Evolutionary conservation across 2,888 invertebrate genomes (phyloP).

Genomic region (Euzetes globulus): DNA sequence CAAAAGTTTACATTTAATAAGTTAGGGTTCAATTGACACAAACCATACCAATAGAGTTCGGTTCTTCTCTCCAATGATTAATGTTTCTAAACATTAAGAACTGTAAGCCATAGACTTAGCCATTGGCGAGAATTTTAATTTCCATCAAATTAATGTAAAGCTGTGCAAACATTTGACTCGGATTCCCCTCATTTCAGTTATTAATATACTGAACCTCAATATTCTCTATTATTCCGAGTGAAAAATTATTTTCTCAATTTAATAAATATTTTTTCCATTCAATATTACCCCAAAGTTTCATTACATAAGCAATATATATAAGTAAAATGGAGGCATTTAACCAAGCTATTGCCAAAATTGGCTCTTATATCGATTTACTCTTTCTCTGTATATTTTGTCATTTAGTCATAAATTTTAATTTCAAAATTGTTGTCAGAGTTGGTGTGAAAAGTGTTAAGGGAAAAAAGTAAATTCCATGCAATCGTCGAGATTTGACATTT

Average conservation of each 20-base stretch:
- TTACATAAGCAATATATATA: no score
- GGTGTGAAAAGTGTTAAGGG: no score
- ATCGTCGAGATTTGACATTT: neutral
- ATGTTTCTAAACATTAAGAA: neutral
- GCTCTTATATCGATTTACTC: no score
- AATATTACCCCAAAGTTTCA: no score
- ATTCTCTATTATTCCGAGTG: neutral
- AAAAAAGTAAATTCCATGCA: no score
- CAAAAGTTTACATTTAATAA: neutral
- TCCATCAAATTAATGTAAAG: neutral
- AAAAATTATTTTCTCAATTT: no score
- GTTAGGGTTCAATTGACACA: neutral
- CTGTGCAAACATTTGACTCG: neutral
- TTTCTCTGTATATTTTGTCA: no score
- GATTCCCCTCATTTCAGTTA: neutral
- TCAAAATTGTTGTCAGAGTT: no score
- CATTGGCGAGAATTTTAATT: neutral
- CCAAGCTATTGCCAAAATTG: no score
- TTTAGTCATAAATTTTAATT: no score
- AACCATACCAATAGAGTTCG: neutral
- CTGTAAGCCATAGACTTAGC: neutral
- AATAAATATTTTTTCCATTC: no score
- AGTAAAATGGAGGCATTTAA: no score
- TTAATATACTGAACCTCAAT: neutral
- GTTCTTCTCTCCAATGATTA: neutral